A percentile compares a stretch with the other conserved stretches of the same genome.
These are phyloP conservation scores for Eupithecia centaureata DNA, from an alignment of 2,888 invertebrate species.

Conservation along the genomic window DNA sequence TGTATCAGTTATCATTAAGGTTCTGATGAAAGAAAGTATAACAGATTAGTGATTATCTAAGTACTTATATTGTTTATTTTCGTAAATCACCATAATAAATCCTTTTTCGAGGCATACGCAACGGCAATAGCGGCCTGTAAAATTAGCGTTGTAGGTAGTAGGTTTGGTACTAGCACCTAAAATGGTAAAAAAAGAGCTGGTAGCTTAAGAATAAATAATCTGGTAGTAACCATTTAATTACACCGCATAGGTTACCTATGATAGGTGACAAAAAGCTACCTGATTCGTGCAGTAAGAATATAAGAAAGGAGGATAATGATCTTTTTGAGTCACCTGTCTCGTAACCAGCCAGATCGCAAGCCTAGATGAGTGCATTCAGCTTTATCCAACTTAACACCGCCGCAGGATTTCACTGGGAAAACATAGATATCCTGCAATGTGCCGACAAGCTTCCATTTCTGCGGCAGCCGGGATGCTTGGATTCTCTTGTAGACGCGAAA, in stretches of 20 bases:
- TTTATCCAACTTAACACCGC: conserved; percentile 70
- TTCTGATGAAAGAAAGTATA: conserved; percentile 58
- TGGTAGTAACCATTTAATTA: too few relatives aligned
- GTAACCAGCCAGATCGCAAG: conserved; percentile 78
- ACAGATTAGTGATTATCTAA: background rate
- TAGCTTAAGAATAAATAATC: too few relatives aligned
- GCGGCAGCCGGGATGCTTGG: conserved; percentile 62
- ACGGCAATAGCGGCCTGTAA: too few relatives aligned
- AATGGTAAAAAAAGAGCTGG: too few relatives aligned
- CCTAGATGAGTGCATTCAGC: conserved; percentile 83
- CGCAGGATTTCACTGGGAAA: conserved; percentile 86
- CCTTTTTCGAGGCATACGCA: too few relatives aligned
- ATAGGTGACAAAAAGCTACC: too few relatives aligned
- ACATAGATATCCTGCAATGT: conserved; percentile 79
- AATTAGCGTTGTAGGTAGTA: too few relatives aligned
- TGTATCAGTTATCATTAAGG: conserved; percentile 83
- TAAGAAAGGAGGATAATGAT: background rate
- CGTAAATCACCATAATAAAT: too few relatives aligned
- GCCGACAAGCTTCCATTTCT: conserved; percentile 84
- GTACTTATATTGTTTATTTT: background rate
- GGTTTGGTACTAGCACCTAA: too few relatives aligned
- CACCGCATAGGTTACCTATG: too few relatives aligned
- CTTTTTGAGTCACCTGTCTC: conserved; percentile 71
- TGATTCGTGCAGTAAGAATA: background rate
- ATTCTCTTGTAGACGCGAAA: conserved; percentile 58